Percentiles rank a stretch among this genome's conserved stretches.
These are phyloP conservation scores for Drosophila miranda DNA, from an alignment of 1,140 invertebrate species.

Conservation along the genomic window DNA sequence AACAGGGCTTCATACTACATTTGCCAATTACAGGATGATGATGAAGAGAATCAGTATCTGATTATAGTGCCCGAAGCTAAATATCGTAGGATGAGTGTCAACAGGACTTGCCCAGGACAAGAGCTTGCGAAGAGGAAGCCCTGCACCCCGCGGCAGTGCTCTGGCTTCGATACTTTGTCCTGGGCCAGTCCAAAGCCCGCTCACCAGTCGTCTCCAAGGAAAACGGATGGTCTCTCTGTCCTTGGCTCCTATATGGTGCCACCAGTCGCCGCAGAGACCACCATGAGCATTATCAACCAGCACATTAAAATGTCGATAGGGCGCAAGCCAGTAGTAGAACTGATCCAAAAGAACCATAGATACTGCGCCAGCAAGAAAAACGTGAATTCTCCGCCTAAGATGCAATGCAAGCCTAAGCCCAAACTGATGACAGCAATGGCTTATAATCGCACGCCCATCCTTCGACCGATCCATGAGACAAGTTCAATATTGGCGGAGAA, in stretches of 20 bases:
- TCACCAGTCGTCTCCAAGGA: background rate
- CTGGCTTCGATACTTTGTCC: slow-evolving; percentile 37
- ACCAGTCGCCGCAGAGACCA: slow-evolving; percentile 11
- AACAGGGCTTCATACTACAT: slow-evolving; percentile 29
- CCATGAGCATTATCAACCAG: slow-evolving; percentile 26
- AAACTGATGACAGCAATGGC: background rate
- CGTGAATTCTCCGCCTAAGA: background rate
- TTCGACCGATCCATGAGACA: slow-evolving; percentile 7
- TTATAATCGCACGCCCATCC: background rate
- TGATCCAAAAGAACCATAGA: background rate
- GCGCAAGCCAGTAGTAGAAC: background rate
- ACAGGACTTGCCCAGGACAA: slow-evolving; percentile 24
- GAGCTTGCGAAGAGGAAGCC: slow-evolving; percentile 20
- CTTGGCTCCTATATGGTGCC: slow-evolving; percentile 22
- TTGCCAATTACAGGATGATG: slow-evolving; percentile 44
- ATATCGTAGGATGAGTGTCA: background rate
- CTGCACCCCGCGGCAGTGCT: slow-evolving; percentile 28
- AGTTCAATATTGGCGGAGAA: slow-evolving; percentile 4
- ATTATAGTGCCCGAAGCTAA: slow-evolving; percentile 20
- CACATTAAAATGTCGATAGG: slow-evolving; percentile 15
- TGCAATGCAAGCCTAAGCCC: background rate
- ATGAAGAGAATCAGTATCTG: slow-evolving; percentile 21
- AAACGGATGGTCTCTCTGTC: slow-evolving; percentile 11
- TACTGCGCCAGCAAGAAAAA: no score
- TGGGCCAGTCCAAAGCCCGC: slow-evolving; percentile 10